Evolutionary conservation across 2,113 vertebrate genomes (phyloP), one percentile per base, ranked within the genome.

Genomic region (Sander vitreus): DNA sequence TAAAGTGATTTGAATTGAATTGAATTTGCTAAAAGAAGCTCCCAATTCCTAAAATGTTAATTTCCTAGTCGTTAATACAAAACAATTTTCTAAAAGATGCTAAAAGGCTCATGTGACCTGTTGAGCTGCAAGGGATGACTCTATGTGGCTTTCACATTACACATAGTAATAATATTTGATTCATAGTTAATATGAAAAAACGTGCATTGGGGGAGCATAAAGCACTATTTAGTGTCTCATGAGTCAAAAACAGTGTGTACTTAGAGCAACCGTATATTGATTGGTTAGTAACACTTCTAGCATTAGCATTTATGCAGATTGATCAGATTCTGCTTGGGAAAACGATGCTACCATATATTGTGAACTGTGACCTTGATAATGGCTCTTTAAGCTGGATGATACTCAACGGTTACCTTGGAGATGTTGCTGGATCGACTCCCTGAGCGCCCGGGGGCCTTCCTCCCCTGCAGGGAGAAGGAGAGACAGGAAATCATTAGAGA

Each of bases 351-450:
- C 6, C 50, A 48, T 13, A 83, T 50, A 47, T n/a, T 18, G 11
- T 68, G 67, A 81, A 25, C 59, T 63, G 27, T 76, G 74, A 83
- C 60, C 64, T 78, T 63, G 6, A 62, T n/a, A 30, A 64, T 13
- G 62, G 59, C 30, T 55, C 74, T 76, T 55, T 79, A 51, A 63
- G 72, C 1, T 23, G 23, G 54, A 48, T 51, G 14, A 55, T 74
- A 62, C 25, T 73, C 36, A 58, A 63, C 6, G 0, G 81, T 86
- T 91, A 99, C 97, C 96, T 99, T 99, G 91, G 97, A 98, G 94
- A 98, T 97, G 94, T 96, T 98, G 94, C 97, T 97, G 68, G 97
- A 97, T 93, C 96, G 96, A 94, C 97, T 98, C 76, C 97, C 93
- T 75, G 97, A 98, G 87, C 96, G 93, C 11, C 97, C 95, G 59